These are phyloP conservation scores for Macropus fuliginosus DNA, from an alignment of 2,797 vertebrate genomes.

Conservation along the genomic window DNA sequence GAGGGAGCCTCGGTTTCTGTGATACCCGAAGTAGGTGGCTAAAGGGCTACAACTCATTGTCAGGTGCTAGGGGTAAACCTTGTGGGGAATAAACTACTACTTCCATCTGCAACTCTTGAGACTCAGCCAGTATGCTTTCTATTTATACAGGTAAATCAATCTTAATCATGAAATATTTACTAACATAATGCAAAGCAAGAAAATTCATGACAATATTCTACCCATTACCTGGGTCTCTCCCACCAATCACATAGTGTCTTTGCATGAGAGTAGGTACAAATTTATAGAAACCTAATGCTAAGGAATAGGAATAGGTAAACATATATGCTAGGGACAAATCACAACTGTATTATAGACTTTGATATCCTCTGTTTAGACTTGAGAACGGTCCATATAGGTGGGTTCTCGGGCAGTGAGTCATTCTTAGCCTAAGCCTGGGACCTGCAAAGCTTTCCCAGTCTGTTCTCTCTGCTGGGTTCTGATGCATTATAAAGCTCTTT, in stretches of 20 bases:
- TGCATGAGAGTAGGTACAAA: neutral
- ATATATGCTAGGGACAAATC: neutral
- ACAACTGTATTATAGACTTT: neutral
- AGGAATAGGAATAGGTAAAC: neutral
- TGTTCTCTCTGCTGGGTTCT: neutral
- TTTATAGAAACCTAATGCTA: neutral
- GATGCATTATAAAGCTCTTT: neutral
- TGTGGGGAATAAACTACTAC: neutral
- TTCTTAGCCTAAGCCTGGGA: neutral
- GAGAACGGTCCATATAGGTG: neutral
- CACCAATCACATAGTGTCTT: neutral
- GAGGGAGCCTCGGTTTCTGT: neutral
- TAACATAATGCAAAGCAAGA: neutral
- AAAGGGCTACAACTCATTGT: neutral
- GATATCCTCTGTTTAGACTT: neutral
- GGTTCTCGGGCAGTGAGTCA: neutral
- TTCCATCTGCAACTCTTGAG: neutral
- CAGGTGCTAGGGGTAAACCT: neutral
- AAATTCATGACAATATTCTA: neutral
- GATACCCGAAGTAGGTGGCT: neutral
- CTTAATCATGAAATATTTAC: neutral
- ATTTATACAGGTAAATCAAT: neutral
- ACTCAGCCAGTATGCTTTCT: neutral
- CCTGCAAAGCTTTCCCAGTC: neutral
- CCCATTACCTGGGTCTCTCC: neutral